Conservation (phyloP, 2,113 vertebrate genomes). For the Picathartes gymnocephalus region DNA sequence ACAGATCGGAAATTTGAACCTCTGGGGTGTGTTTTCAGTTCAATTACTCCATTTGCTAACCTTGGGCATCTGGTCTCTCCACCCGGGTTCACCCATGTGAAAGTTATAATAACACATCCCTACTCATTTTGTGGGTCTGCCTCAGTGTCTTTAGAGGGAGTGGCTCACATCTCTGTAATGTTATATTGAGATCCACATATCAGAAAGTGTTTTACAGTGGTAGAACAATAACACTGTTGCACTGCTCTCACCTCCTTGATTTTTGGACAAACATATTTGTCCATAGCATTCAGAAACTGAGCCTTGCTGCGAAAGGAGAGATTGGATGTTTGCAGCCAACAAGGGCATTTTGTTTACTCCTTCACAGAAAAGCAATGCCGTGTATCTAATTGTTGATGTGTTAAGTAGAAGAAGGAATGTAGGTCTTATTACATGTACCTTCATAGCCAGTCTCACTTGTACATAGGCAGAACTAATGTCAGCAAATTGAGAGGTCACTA, state of each 20-base stretch:
- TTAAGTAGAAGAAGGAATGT: not conserved
- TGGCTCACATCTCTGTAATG: not conserved
- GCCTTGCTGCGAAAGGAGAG: not conserved
- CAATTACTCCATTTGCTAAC: not conserved
- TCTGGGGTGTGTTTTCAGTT: not conserved
- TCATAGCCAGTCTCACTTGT: not conserved
- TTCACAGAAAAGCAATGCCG: not conserved
- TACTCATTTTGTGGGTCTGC: not conserved
- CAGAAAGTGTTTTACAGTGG: not conserved
- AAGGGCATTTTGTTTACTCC: not conserved
- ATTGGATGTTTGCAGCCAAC: not conserved
- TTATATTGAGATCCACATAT: not conserved
- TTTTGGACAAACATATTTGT: not conserved
- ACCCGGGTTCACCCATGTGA: not conserved
- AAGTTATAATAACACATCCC: not conserved
- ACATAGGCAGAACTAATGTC: constrained; percentile 9
- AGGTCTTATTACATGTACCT: not conserved
- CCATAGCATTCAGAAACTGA: not conserved
- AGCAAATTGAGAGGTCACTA: constrained; percentile 4
- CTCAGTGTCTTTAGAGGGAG: not conserved
- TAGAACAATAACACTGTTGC: not conserved
- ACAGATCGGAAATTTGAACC: not conserved
- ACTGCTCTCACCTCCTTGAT: not conserved
- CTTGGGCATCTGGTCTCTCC: not conserved
- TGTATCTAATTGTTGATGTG: not conserved